Evolutionary conservation across 2,888 invertebrate genomes (phyloP).

Genomic region (Meta bourneti): DNA sequence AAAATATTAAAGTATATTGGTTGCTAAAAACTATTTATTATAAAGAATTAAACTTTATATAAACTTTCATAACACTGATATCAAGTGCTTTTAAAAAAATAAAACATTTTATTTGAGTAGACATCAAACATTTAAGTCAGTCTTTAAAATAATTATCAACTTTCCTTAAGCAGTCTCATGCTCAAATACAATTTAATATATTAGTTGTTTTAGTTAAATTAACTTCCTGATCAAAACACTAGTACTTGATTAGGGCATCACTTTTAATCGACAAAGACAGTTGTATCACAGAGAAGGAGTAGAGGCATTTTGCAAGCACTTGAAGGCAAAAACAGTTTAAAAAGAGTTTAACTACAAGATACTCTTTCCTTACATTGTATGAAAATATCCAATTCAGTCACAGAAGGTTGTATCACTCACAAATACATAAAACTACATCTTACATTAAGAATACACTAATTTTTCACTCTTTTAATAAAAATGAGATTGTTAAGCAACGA

Average conservation of each 20-base stretch:
- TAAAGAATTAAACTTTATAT: no score
- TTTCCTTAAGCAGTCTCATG: no score
- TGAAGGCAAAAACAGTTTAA: background rate
- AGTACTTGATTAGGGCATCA: background rate
- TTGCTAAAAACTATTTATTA: no score
- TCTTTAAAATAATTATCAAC: no score
- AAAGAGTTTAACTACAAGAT: background rate
- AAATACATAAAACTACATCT: background rate
- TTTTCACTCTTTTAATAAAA: conserved; percentile 8
- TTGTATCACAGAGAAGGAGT: background rate
- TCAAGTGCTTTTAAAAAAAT: no score
- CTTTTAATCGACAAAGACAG: background rate
- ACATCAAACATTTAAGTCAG: no score
- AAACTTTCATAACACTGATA: no score
- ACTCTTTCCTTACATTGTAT: background rate
- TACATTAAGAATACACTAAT: background rate
- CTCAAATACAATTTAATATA: no score
- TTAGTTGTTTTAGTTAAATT: no score
- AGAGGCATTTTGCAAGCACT: background rate
- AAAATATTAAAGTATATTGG: no score
- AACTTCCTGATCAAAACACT: background rate
- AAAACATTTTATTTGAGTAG: no score
- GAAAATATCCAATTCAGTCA: background rate
- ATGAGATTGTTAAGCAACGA: conserved; percentile 81
- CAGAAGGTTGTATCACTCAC: background rate